These are phyloP conservation scores for Stichodactyla helianthus DNA, from an alignment of 64 coral and sea anemone species.

Conservation along the genomic window DNA sequence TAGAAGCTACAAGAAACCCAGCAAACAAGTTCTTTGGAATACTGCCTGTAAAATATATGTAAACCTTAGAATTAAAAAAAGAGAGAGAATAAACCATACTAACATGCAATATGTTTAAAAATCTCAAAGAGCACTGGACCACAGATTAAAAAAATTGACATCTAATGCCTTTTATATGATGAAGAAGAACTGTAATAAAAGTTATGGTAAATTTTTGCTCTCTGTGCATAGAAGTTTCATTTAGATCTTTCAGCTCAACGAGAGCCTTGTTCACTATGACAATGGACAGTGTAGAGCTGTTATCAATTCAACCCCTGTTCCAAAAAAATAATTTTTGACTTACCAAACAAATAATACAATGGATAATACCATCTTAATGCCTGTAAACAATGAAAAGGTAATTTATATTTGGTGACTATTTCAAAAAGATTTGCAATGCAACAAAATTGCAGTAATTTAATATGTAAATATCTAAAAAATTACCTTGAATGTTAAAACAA, in stretches of 20 bases:
- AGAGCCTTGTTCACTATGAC: too few relatives aligned
- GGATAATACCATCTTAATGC: conserved; percentile 56
- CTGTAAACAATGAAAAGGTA: background rate
- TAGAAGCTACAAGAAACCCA: conserved; percentile 6
- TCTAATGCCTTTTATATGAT: too few relatives aligned
- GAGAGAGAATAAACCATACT: background rate
- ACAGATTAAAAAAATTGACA: too few relatives aligned
- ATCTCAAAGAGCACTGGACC: too few relatives aligned
- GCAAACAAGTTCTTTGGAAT: conserved; percentile 34
- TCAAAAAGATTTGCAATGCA: background rate
- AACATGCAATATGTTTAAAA: too few relatives aligned
- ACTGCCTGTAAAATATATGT: conserved; percentile 7
- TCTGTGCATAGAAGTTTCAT: too few relatives aligned
- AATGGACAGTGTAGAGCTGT: too few relatives aligned
- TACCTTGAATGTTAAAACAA: conserved; percentile 35
- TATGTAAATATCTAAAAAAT: background rate
- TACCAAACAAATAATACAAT: conserved; percentile 57
- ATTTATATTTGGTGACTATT: background rate
- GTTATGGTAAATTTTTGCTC: too few relatives aligned
- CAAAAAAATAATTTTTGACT: background rate
- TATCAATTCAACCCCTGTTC: background rate
- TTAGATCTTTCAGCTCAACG: too few relatives aligned
- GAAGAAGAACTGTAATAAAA: too few relatives aligned
- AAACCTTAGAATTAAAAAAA: background rate
- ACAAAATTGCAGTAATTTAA: background rate